Percentiles rank a stretch among this genome's conserved stretches.
Evolutionary conservation across 2,113 vertebrate species (phyloP).

Genomic region (Alligator mississippiensis): DNA sequence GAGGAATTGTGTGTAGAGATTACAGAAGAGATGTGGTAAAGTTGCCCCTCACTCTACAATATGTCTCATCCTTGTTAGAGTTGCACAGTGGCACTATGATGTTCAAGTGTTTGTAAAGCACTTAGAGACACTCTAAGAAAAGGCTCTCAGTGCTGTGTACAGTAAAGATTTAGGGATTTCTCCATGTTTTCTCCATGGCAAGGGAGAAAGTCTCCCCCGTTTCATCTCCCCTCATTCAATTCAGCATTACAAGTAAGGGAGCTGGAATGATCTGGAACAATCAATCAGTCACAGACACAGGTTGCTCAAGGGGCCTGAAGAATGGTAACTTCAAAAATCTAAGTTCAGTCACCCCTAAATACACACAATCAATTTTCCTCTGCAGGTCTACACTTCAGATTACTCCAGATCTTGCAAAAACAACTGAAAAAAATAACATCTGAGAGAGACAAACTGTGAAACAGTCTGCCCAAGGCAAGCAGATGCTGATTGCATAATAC

Average conservation of each 20-base stretch:
- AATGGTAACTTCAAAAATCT: background rate
- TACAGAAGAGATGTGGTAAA: background rate
- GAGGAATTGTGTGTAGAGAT: background rate
- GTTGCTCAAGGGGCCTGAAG: background rate
- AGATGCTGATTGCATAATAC: background rate
- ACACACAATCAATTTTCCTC: background rate
- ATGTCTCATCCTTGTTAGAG: background rate
- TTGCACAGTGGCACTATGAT: background rate
- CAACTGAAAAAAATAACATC: rapidly evolving
- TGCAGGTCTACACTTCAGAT: background rate
- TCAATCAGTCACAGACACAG: background rate
- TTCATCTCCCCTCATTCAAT: background rate
- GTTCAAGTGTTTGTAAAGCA: background rate
- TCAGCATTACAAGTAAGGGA: background rate
- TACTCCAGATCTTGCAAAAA: rapidly evolving
- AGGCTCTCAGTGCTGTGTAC: background rate
- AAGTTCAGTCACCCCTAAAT: background rate
- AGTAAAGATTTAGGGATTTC: rapidly evolving
- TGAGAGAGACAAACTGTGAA: background rate
- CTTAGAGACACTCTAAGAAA: background rate
- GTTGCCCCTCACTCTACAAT: background rate
- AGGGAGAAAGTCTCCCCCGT: background rate
- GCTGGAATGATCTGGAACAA: background rate
- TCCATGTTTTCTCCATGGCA: background rate
- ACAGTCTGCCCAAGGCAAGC: background rate